These are phyloP conservation scores for Gouania willdenowi DNA, from an alignment of 2,797 vertebrate species.

Conservation along the genomic window DNA sequence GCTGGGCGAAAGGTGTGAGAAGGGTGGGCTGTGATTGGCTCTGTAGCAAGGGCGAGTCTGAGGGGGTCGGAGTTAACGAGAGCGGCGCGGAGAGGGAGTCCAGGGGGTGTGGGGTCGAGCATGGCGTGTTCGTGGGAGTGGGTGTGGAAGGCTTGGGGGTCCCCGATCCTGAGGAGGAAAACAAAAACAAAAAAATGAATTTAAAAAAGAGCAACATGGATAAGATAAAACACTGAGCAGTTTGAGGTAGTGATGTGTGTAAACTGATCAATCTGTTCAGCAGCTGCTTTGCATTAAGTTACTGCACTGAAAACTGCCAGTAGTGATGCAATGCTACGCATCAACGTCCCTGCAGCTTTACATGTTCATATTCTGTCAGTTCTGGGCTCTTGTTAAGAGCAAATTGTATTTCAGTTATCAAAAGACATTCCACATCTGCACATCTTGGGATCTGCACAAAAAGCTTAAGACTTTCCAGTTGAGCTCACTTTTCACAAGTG, in stretches of 20 bases:
- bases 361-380: conserved; percentile 3
- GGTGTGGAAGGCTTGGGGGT: conserved; percentile 97
- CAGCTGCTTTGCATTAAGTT: conserved; percentile 15
- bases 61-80: conserved; percentile 82
- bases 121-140: conserved; percentile 92
- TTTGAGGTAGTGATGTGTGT: too few species aligned
- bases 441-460: conserved; percentile 6
- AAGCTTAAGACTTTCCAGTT: conserved; percentile 7
- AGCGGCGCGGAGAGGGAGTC: conserved; percentile 85
- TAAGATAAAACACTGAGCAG: too few species aligned
- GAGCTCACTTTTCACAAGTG: not conserved
- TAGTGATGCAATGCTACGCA: conserved; percentile 2
- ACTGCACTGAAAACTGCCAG: not conserved
- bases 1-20: conserved; percentile 89
- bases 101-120: conserved; percentile 89
- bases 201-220: too few species aligned
- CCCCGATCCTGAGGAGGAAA: conserved; percentile 85
- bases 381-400: conserved; percentile 7
- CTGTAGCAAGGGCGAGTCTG: conserved; percentile 82
- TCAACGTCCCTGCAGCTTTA: not conserved
- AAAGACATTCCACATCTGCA: conserved; percentile 9
- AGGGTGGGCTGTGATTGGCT: conserved; percentile 80
- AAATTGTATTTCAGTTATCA: conserved; percentile 13
- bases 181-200: not conserved
- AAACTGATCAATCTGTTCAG: not conserved